Evolutionary conservation across 2,797 vertebrate species (phyloP).

Genomic region (Tolypeutes matacus): DNA sequence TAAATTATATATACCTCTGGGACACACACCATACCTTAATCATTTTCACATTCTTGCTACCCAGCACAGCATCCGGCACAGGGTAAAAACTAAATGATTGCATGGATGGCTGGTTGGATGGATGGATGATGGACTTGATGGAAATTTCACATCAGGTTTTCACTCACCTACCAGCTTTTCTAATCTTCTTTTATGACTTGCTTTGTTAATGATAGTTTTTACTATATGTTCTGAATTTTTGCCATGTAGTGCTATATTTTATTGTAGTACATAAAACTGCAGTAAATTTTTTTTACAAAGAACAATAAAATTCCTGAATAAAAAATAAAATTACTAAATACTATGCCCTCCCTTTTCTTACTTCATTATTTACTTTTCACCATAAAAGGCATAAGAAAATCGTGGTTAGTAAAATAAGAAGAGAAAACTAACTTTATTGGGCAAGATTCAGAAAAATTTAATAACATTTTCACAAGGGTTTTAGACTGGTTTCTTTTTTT

Average conservation of each 20-base stretch:
- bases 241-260: not conserved
- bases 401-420: constrained; percentile 53
- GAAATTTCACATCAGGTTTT: not conserved
- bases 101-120: not conserved
- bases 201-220: constrained; percentile 38
- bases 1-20: not conserved
- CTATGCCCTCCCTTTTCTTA: constrained; percentile 7
- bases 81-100: not conserved
- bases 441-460: constrained; percentile 58
- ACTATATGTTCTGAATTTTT: constrained; percentile 23
- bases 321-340: constrained; percentile 15
- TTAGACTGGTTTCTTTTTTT: constrained; percentile 41
- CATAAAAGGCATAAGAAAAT: constrained; percentile 32
- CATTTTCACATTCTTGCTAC: constrained; percentile 8
- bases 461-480: constrained; percentile 59
- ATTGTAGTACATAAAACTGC: not conserved
- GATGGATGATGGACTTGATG: not conserved
- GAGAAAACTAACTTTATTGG: constrained; percentile 19
- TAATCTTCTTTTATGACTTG: not conserved
- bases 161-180: constrained; percentile 23
- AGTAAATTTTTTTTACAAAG: constrained; percentile 40
- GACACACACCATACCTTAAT: not conserved
- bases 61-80: not conserved
- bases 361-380: constrained; percentile 30
- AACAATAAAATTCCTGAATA: constrained; percentile 53